Conservation (phyloP, 2,113 vertebrate species). For the Riparia riparia region DNA sequence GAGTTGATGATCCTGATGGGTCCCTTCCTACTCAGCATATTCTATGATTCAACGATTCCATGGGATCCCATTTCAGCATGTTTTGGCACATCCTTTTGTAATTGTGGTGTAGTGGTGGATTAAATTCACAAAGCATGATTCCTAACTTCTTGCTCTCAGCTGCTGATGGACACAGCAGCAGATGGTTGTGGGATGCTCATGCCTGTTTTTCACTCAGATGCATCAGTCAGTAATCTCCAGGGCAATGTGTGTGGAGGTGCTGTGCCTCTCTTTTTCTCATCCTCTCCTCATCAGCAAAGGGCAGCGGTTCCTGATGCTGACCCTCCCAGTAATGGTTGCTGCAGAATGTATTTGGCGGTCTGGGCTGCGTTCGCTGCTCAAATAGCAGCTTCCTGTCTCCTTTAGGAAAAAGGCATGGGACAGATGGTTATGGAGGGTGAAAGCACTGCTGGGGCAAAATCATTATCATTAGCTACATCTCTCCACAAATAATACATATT, state of each 20-base stretch:
- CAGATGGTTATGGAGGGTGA: conserved; percentile 5
- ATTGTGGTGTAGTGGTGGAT: neutral
- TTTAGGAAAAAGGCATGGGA: neutral
- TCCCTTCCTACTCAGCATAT: neutral
- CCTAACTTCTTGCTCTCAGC: neutral
- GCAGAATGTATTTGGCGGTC: neutral
- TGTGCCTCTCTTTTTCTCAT: neutral
- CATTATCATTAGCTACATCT: neutral
- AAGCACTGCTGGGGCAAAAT: conserved; percentile 1
- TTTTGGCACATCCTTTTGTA: neutral
- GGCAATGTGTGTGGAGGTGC: neutral
- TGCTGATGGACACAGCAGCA: neutral
- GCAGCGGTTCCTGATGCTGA: neutral
- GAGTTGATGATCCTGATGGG: neutral
- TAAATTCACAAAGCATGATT: neutral
- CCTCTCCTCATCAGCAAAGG: neutral
- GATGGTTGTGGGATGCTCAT: accelerated
- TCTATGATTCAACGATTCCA: neutral
- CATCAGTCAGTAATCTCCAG: neutral
- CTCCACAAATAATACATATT: neutral
- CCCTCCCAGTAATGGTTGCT: neutral
- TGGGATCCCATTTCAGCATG: neutral
- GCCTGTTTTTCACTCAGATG: neutral
- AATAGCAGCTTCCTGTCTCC: neutral
- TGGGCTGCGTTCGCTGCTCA: neutral